A percentile compares a stretch with the other conserved stretches of the same genome.
Evolutionary conservation across 2,113 vertebrate genomes (phyloP).

Genomic region (Alethe castanea): DNA sequence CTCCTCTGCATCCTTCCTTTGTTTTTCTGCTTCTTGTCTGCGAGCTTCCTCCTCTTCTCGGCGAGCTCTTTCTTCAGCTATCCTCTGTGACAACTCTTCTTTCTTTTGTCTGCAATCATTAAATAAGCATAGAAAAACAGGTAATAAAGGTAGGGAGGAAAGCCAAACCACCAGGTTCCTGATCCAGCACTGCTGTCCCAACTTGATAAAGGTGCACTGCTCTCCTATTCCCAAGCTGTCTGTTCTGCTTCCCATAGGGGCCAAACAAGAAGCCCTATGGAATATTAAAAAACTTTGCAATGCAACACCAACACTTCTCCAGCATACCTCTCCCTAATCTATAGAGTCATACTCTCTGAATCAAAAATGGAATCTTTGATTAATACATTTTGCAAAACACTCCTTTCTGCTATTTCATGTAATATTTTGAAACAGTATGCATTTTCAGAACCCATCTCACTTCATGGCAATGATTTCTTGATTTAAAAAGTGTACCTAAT

Average conservation of each 20-base stretch:
- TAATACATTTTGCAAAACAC: not conserved
- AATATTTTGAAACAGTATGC: not conserved
- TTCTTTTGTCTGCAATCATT: conserved; percentile 76
- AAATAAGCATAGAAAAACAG: not conserved
- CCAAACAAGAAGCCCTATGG: not conserved
- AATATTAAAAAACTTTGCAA: not conserved
- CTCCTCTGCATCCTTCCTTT: conserved; percentile 71
- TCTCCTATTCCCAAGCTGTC: not conserved
- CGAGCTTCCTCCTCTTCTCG: conserved; percentile 85
- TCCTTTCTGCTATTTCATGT: not conserved
- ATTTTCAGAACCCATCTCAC: not conserved
- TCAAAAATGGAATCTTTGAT: not conserved
- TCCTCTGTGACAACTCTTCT: conserved; percentile 86
- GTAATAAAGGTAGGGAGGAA: not conserved
- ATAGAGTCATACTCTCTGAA: not conserved
- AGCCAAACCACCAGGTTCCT: not conserved
- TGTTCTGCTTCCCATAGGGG: not conserved
- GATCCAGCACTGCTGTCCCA: not conserved
- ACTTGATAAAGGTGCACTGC: not conserved
- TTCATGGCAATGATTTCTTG: not conserved
- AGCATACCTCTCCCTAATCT: not conserved
- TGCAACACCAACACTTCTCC: not conserved
- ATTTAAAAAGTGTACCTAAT: not conserved
- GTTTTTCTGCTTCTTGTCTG: conserved; percentile 77
- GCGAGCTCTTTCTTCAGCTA: conserved; percentile 83